Evolutionary conservation across 2,888 invertebrate species (phyloP).

Genomic region (Caprella mutica): DNA sequence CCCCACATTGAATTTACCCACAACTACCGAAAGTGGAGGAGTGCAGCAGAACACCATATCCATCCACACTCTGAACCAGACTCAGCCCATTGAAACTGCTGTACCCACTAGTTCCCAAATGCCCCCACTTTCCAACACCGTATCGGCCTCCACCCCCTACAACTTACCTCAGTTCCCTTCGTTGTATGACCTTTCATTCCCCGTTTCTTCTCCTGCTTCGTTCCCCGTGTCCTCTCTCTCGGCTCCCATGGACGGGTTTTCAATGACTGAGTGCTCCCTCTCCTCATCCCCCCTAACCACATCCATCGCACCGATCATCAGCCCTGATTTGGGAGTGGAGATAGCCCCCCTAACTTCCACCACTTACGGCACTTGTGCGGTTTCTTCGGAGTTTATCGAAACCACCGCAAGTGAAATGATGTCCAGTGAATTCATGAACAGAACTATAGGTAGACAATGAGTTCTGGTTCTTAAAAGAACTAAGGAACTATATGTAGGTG

Average conservation of each 20-base stretch:
- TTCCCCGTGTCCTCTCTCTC: background rate
- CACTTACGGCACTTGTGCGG: too few species aligned
- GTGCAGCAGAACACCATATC: background rate
- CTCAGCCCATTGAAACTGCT: background rate
- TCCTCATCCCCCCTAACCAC: background rate
- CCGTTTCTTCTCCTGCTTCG: background rate
- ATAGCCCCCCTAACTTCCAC: background rate
- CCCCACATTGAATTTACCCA: background rate
- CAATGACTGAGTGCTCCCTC: background rate
- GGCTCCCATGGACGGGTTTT: background rate
- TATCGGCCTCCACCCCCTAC: background rate
- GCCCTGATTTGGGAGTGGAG: slow-evolving; percentile 6
- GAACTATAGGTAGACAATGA: too few species aligned
- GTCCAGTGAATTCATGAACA: too few species aligned
- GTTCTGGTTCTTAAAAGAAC: too few species aligned
- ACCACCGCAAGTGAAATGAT: too few species aligned
- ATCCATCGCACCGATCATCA: background rate
- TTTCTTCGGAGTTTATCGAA: too few species aligned
- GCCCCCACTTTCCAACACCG: background rate
- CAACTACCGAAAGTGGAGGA: background rate
- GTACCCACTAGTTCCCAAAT: background rate
- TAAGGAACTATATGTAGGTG: too few species aligned
- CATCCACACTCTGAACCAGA: slow-evolving; percentile 1
- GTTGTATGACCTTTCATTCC: too few species aligned
- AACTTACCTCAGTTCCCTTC: too few species aligned